Evolutionary conservation across 2,888 invertebrate species (phyloP).

Genomic region (Machimus atricapillus): DNA sequence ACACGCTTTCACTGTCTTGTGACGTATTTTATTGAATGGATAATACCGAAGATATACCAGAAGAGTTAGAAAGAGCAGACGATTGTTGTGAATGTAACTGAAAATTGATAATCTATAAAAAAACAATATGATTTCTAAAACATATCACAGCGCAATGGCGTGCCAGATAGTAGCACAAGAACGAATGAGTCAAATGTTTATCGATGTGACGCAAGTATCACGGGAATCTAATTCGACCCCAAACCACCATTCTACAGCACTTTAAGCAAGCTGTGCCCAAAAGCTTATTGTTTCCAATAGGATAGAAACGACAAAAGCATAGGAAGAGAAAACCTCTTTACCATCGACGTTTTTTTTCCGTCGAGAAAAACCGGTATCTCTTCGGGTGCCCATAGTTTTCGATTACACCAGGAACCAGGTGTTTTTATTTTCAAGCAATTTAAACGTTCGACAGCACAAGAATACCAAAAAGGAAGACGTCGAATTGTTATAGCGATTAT

Average conservation of each 20-base stretch:
- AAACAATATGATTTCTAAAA: neutral
- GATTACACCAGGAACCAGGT: slow-evolving; percentile 22
- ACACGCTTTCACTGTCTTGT: neutral
- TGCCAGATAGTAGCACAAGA: neutral
- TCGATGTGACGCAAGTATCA: neutral
- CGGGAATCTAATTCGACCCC: slow-evolving; percentile 22
- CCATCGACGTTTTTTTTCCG: neutral
- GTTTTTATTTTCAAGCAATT: slow-evolving; percentile 29
- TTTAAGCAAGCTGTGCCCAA: slow-evolving; percentile 27
- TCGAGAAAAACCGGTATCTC: neutral
- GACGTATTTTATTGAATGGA: neutral
- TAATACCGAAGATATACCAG: neutral
- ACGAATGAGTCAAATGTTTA: neutral
- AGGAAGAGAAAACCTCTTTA: neutral
- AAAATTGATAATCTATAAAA: neutral
- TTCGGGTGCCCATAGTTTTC: neutral
- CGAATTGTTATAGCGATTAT: neutral
- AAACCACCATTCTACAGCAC: neutral
- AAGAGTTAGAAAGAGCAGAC: neutral
- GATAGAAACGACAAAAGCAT: neutral
- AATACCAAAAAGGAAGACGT: neutral
- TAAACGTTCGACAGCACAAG: slow-evolving; percentile 1
- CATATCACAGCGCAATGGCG: slow-evolving; percentile 23
- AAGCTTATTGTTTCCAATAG: slow-evolving; percentile 15
- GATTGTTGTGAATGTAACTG: neutral